A percentile compares a stretch with the other conserved stretches of the same genome.
Evolutionary conservation across 2,113 vertebrate species (phyloP).

Genomic region (Nesogale talazaci): DNA sequence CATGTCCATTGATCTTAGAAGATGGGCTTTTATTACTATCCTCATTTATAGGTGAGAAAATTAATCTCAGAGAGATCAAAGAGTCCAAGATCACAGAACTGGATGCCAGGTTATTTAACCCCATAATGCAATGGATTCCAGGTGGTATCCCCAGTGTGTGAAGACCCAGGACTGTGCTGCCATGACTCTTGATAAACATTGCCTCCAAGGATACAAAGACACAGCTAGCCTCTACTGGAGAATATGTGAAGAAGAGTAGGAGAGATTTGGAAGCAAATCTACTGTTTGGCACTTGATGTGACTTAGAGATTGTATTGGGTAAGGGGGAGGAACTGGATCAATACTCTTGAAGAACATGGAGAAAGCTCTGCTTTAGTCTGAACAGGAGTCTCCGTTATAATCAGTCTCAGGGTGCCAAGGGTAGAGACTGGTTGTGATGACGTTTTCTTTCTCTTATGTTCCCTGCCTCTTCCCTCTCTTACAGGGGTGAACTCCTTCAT

Average conservation of each 20-base stretch:
- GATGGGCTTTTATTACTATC: not conserved
- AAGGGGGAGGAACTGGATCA: not conserved
- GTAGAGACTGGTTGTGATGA: not conserved
- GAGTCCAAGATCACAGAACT: not conserved
- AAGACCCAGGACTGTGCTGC: accelerated
- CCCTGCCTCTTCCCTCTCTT: slow-evolving; percentile 58
- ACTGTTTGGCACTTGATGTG: not conserved
- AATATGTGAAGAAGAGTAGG: no score
- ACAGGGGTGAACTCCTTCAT: slow-evolving; percentile 97
- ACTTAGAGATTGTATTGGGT: no score
- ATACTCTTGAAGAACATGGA: not conserved
- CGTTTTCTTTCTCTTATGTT: slow-evolving; percentile 35
- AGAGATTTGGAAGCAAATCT: not conserved
- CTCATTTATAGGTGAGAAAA: not conserved
- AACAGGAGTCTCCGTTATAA: not conserved
- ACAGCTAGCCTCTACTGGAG: not conserved
- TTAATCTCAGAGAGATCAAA: not conserved
- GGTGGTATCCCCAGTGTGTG: accelerated
- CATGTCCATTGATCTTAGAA: not conserved
- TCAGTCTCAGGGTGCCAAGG: accelerated
- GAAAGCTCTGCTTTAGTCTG: not conserved
- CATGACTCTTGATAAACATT: not conserved
- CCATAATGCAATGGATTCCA: not conserved
- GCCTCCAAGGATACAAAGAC: not conserved
- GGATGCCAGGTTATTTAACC: not conserved